These are phyloP conservation scores for Sylvicola fuscatus DNA, from an alignment of 2,888 invertebrate genomes.

Conservation along the genomic window DNA sequence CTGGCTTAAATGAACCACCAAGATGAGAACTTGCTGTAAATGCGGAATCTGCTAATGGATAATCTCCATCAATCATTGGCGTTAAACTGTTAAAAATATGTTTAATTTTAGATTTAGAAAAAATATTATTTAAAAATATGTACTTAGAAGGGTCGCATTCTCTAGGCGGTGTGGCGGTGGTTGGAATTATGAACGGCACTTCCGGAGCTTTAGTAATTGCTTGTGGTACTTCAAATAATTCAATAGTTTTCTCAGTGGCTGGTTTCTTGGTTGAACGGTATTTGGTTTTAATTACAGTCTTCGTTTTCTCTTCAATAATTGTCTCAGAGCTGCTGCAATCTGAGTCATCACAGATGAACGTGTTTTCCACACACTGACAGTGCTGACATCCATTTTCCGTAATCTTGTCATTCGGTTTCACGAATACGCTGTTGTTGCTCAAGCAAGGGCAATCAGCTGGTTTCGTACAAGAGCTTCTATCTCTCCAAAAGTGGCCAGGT, in stretches of 20 bases:
- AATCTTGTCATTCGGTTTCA: slow-evolving; percentile 31
- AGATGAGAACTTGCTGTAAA: slow-evolving; percentile 37
- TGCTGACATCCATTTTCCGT: slow-evolving; percentile 3
- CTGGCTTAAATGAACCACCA: slow-evolving; percentile 29
- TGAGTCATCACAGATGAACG: slow-evolving; percentile 6
- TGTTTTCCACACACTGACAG: slow-evolving; percentile 5
- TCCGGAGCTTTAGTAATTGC: slow-evolving; percentile 2
- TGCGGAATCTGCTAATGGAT: slow-evolving; percentile 28
- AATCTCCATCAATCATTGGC: slow-evolving; percentile 27
- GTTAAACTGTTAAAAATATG: slow-evolving; percentile 12
- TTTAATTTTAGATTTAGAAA: slow-evolving; percentile 2
- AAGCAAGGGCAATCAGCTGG: slow-evolving; percentile 56
- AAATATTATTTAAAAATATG: slow-evolving; percentile 3
- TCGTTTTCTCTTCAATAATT: background rate
- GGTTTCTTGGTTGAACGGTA: slow-evolving; percentile 1
- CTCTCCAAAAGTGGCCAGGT: slow-evolving; percentile 42
- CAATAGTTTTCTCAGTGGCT: background rate
- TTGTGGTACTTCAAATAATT: background rate
- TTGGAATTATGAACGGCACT: slow-evolving; percentile 10
- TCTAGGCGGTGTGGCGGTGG: slow-evolving; percentile 25
- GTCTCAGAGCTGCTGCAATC: background rate
- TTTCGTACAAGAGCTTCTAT: slow-evolving; percentile 49
- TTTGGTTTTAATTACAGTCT: background rate
- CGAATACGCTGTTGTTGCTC: slow-evolving; percentile 36
- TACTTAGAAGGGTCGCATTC: slow-evolving; percentile 25